Percentiles rank a stretch among this genome's conserved stretches.
Evolutionary conservation across 2,113 vertebrate genomes (phyloP).

Genomic region (Cheirogaleus medius): DNA sequence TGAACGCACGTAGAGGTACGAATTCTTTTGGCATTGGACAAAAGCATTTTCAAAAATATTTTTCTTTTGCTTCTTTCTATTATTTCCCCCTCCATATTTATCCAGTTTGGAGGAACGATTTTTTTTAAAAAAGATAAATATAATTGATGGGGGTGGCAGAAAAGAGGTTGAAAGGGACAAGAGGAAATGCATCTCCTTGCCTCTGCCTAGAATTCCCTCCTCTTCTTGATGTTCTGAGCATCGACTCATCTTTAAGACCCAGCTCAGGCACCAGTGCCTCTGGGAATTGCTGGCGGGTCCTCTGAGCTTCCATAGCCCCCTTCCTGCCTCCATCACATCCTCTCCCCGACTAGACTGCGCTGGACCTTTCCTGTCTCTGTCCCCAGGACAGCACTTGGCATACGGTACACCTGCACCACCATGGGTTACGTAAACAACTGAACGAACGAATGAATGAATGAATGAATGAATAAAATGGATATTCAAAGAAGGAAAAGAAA

Average conservation of each 20-base stretch:
- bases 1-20: not conserved
- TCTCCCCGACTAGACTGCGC: not conserved
- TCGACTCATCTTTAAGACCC: not conserved
- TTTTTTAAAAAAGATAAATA: not conserved
- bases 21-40: not conserved
- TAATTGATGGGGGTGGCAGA: not conserved
- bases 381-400: not conserved
- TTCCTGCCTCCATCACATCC: fast-evolving
- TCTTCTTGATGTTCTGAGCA: not conserved
- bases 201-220: not conserved
- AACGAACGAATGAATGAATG: not conserved
- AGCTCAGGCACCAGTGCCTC: not conserved
- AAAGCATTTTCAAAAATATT: not conserved
- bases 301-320: not conserved
- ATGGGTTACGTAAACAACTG: not conserved
- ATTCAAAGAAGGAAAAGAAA: not conserved
- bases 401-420: not conserved
- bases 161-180: not conserved
- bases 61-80: not conserved
- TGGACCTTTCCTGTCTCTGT: not conserved
- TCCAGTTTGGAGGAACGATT: not conserved
- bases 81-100: not conserved
- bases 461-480: not conserved
- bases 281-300: not conserved
- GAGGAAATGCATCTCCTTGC: not conserved